Evolutionary conservation across 2,888 invertebrate genomes (phyloP).

Genomic region (Dascillus cervinus): DNA sequence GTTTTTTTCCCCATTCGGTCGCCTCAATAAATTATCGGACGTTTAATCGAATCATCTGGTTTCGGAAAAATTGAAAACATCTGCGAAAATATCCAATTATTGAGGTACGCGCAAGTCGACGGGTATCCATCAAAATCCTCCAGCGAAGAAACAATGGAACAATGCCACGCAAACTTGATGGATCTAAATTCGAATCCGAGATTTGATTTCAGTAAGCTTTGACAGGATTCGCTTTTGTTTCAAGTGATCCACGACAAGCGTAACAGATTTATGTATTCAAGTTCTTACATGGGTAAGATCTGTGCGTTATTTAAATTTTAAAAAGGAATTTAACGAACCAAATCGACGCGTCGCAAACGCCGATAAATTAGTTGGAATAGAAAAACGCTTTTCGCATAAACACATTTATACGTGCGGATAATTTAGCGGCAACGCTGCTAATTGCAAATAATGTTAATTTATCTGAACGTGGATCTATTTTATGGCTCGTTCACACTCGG

Average conservation of each 20-base stretch:
- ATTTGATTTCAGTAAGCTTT: conserved; percentile 34
- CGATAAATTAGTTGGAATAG: too few species aligned
- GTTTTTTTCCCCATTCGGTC: too few species aligned
- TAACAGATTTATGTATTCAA: conserved; percentile 32
- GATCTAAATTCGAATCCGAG: conserved; percentile 37
- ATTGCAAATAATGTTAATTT: conserved; percentile 34
- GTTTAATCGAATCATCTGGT: too few species aligned
- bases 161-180: conserved; percentile 31
- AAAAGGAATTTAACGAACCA: too few species aligned
- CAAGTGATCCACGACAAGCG: conserved; percentile 35
- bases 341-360: too few species aligned
- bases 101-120: conserved; percentile 9
- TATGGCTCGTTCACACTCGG: conserved; percentile 26
- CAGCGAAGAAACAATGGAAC: conserved; percentile 37
- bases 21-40: too few species aligned
- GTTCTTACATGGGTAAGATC: too few species aligned
- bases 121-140: conserved; percentile 41
- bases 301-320: too few species aligned
- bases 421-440: conserved; percentile 29
- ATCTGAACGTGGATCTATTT: conserved; percentile 30
- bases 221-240: conserved; percentile 39
- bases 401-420: conserved; percentile 8
- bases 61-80: not conserved
- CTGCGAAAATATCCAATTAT: conserved; percentile 8
- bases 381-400: conserved; percentile 3